phyloP scores from a whole-genome alignment of 2,888 invertebrate genomes.

The Leptarthrus brevirostris region DNA sequence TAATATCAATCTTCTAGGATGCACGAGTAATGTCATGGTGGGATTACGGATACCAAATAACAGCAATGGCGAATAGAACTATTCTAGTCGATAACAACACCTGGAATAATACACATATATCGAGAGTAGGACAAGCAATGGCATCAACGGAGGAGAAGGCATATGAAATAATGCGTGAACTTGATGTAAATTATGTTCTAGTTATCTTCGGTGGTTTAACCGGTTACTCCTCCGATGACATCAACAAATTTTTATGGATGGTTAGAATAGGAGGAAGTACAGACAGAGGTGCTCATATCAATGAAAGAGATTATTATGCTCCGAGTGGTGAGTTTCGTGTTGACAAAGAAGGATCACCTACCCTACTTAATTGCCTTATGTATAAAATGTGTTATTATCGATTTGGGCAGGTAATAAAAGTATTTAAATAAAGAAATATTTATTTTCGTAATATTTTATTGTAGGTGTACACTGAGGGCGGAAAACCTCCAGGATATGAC shows the following conservation, averaged over 20 bases:
- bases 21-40: conserved; percentile 99
- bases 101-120: conserved; percentile 99
- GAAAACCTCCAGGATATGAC: conserved; percentile 96
- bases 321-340: conserved; percentile 95
- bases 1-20: conserved; percentile 79
- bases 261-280: conserved; percentile 97
- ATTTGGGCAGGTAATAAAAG: conserved; percentile 81
- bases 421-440: not conserved
- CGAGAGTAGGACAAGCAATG: conserved; percentile 98
- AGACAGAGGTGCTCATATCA: conserved; percentile 92
- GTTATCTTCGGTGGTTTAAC: conserved; percentile 99
- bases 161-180: conserved; percentile 96
- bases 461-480: conserved; percentile 93
- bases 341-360: conserved; percentile 92
- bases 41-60: conserved; percentile 99
- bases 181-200: conserved; percentile 97
- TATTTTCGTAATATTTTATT: not conserved
- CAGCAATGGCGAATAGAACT: conserved; percentile 98
- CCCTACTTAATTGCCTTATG: conserved; percentile 96
- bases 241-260: conserved; percentile 99
- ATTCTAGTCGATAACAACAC: conserved; percentile 99
- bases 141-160: conserved; percentile 96
- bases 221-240: conserved; percentile 98
- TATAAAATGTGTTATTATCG: conserved; percentile 99
- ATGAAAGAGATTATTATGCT: conserved; percentile 97